Conservation (phyloP, 1,140 invertebrate species). For the Marisa cornuarietis region DNA sequence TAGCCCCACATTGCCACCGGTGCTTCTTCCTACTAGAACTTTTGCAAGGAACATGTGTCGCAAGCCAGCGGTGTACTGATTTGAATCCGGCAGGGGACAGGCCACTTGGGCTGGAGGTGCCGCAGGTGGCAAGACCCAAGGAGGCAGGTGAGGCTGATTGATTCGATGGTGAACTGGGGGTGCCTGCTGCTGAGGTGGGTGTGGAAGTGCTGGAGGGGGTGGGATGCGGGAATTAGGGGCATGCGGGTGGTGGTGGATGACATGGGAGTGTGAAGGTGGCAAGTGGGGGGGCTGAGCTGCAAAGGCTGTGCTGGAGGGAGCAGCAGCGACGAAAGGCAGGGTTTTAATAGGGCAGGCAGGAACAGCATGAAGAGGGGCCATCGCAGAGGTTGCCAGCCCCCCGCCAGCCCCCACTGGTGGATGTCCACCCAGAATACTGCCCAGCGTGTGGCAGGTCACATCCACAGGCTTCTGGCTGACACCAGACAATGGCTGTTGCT, state of each 20-base stretch:
- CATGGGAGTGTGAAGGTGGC: too few relatives aligned
- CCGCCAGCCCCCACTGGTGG: too few relatives aligned
- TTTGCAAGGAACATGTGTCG: slow-evolving; percentile 53
- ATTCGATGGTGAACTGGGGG: background rate
- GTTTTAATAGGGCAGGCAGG: too few relatives aligned
- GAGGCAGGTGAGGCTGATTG: background rate
- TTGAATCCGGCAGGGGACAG: background rate
- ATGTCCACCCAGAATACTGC: too few relatives aligned
- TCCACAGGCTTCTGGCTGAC: too few relatives aligned
- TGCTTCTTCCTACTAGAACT: slow-evolving; percentile 47
- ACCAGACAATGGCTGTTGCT: too few relatives aligned
- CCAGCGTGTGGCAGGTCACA: too few relatives aligned
- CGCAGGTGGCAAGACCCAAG: background rate
- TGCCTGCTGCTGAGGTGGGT: slow-evolving; percentile 19
- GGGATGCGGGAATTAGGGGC: slow-evolving; percentile 3
- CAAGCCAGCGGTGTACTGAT: background rate
- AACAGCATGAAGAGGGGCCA: too few relatives aligned
- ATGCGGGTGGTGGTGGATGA: background rate
- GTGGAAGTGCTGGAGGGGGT: slow-evolving; percentile 9
- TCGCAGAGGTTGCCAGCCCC: too few relatives aligned
- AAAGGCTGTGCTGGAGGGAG: too few relatives aligned
- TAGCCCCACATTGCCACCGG: slow-evolving; percentile 37
- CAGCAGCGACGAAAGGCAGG: too few relatives aligned
- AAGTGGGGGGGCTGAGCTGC: too few relatives aligned
- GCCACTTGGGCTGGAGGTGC: background rate